These are phyloP conservation scores for Dinoponera quadriceps DNA, from an alignment of 1,140 invertebrate species.

Conservation along the genomic window DNA sequence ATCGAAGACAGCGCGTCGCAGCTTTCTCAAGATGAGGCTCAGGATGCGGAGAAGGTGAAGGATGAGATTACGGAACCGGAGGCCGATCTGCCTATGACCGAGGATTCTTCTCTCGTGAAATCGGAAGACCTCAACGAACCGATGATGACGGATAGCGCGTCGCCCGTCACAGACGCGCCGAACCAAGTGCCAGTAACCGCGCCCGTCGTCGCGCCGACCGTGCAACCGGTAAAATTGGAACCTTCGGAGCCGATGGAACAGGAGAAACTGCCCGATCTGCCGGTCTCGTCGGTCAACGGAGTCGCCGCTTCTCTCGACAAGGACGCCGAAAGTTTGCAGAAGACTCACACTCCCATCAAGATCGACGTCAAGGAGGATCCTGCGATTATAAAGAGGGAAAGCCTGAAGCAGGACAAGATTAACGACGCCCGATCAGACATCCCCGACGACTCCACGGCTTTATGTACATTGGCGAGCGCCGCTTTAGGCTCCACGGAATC, in stretches of 20 bases:
- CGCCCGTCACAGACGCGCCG: slow-evolving; percentile 20
- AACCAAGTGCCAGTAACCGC: slow-evolving; percentile 50
- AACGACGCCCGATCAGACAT: slow-evolving; percentile 73
- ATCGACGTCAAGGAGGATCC: slow-evolving; percentile 71
- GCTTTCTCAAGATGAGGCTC: slow-evolving; percentile 57
- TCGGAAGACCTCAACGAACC: slow-evolving; percentile 69
- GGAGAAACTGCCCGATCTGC: slow-evolving; percentile 45
- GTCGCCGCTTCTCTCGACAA: slow-evolving; percentile 72
- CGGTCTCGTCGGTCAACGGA: slow-evolving; percentile 67
- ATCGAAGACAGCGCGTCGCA: slow-evolving; percentile 61
- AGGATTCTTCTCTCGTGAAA: slow-evolving; percentile 58
- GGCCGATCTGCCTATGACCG: slow-evolving; percentile 40
- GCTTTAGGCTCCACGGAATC: slow-evolving; percentile 88
- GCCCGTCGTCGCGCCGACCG: slow-evolving; percentile 34
- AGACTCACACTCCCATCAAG: slow-evolving; percentile 68
- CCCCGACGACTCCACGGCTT: slow-evolving; percentile 87
- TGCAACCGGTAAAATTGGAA: slow-evolving; percentile 69
- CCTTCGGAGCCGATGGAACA: slow-evolving; percentile 51
- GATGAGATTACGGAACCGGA: slow-evolving; percentile 39
- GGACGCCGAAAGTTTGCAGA: slow-evolving; percentile 70
- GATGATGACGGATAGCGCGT: slow-evolving; percentile 53
- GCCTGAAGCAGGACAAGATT: slow-evolving; percentile 76
- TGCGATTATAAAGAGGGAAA: slow-evolving; percentile 52
- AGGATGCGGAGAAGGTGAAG: slow-evolving; percentile 63
- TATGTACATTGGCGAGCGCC: slow-evolving; percentile 91